Evolutionary conservation across 2,113 vertebrate genomes (phyloP).

Genomic region (Etheostoma cragini): DNA sequence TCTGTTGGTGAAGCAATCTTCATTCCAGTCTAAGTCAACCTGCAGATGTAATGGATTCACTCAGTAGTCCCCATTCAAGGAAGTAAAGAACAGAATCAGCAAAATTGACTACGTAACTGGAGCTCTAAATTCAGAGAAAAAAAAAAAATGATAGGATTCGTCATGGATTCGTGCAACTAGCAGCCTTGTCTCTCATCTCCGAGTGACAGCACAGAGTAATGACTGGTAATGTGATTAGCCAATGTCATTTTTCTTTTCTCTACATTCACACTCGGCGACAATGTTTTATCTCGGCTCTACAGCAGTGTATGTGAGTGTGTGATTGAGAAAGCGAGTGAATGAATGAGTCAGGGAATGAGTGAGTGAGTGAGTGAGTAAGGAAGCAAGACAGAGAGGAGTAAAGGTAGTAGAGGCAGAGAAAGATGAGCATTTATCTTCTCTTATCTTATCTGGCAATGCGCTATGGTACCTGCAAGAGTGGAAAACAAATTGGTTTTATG

Average conservation of each 20-base stretch:
- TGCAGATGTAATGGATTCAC: constrained; percentile 44
- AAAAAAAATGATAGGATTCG: too few relatives aligned
- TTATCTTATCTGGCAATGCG: constrained; percentile 36
- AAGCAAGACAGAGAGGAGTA: constrained; percentile 17
- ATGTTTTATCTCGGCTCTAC: constrained; percentile 73
- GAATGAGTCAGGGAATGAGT: constrained; percentile 41
- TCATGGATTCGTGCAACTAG: constrained; percentile 33
- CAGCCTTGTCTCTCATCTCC: constrained; percentile 68
- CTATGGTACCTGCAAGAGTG: constrained; percentile 17
- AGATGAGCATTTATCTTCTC: constrained; percentile 36
- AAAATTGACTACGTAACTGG: constrained; percentile 36
- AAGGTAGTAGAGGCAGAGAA: background rate
- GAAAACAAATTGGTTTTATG: constrained; percentile 20
- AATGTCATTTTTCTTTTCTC: constrained; percentile 70
- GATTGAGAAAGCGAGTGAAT: constrained; percentile 33
- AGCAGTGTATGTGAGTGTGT: constrained; percentile 48
- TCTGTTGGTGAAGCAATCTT: constrained; percentile 40
- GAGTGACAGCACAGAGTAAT: constrained; percentile 75
- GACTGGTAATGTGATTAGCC: constrained; percentile 77
- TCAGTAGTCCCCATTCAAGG: constrained; percentile 37
- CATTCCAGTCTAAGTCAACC: constrained; percentile 54
- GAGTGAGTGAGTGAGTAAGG: constrained; percentile 42
- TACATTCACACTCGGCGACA: constrained; percentile 55
- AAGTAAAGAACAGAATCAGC: constrained; percentile 25
- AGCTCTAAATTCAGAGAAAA: constrained; percentile 25